phyloP scores from a whole-genome alignment of 2,113 vertebrate species.

The Macheiramphus alcinus region DNA sequence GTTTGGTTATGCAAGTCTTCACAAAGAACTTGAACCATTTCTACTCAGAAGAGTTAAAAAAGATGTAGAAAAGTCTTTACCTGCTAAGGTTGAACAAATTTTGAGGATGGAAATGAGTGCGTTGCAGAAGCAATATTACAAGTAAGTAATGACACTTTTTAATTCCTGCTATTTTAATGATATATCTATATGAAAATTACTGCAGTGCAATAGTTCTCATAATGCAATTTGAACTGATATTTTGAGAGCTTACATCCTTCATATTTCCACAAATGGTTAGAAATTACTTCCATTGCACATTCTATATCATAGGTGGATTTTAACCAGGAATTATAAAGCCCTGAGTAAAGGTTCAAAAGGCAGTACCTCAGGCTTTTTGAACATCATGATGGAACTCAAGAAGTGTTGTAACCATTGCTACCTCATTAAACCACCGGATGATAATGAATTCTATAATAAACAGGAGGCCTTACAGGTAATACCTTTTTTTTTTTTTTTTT shows the following conservation, averaged over 20 bases:
- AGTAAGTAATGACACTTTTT: slow-evolving; percentile 76
- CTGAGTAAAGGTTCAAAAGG: slow-evolving; percentile 98
- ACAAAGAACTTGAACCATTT: slow-evolving; percentile 95
- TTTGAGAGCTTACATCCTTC: neutral
- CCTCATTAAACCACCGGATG: slow-evolving; percentile 97
- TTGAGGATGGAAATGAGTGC: slow-evolving; percentile 95
- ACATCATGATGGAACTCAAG: slow-evolving; percentile 99
- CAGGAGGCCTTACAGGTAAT: slow-evolving; percentile 94
- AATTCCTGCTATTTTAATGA: neutral
- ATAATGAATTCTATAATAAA: slow-evolving; percentile 91
- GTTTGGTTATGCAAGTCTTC: slow-evolving; percentile 91
- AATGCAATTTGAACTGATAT: neutral
- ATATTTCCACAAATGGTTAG: neutral
- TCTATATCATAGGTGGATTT: slow-evolving; percentile 85
- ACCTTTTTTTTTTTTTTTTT: neutral
- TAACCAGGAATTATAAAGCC: slow-evolving; percentile 98
- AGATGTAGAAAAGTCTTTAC: slow-evolving; percentile 94
- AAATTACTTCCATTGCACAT: neutral
- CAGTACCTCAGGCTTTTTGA: slow-evolving; percentile 97
- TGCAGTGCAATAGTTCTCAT: neutral
- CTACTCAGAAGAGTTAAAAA: slow-evolving; percentile 92
- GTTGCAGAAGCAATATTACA: slow-evolving; percentile 97
- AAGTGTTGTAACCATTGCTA: slow-evolving; percentile 99
- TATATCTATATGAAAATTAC: neutral
- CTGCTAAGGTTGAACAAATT: slow-evolving; percentile 96